Base-by-base conservation (phyloP, 2,888 invertebrate species). In the Trisateles emortualis region DNA sequence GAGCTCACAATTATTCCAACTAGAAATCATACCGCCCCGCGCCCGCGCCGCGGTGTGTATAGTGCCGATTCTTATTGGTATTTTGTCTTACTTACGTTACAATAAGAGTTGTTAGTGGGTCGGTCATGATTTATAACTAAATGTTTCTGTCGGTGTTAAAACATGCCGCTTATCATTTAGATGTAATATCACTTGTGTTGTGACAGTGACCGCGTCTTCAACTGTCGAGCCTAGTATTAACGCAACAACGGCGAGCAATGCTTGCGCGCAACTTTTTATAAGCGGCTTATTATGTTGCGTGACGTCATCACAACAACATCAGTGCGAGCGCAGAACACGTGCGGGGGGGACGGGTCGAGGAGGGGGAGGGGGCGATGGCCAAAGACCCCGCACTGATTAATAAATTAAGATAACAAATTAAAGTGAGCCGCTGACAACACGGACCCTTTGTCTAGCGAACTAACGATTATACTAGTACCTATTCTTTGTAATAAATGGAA, bases 321-420 rank as follows among this genome's bases (percentile, higher is more conserved):
- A 11, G 38, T 16, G n/a, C n/a, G 22, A 10, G 32, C 1, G 19
- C 22, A 14, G 24, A 9, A 26, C 26, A 8, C 2, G 2, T 19
- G 19, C 2, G 19, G 19, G 19, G 19, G n/a, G n/a, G n/a, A n/a
- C n/a, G n/a, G n/a, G 26, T 8, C 8, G 26, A 43, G 24, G 40
- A 6, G 19, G 17, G 43, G 32, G 54, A 30, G 54, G 44, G 47
- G 44, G 36, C 32, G 17, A 29, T n/a, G 33, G 64, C 16, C 59
- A 47, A 44, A 16, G 64, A 57, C 59, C 64, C 48, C 67, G 67
- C 64, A 58, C 72, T 73, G 85, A 86, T 84, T 81, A 81, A 84
- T 84, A 81, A 84, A 84, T 84, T 78, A 80, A 86, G 86, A 86
- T 86, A 84, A 85, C 79, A 82, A 81, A 85, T 84, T 83, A 80